Conservation (phyloP, 2,797 vertebrate genomes). For the Tapirus indicus region DNA sequence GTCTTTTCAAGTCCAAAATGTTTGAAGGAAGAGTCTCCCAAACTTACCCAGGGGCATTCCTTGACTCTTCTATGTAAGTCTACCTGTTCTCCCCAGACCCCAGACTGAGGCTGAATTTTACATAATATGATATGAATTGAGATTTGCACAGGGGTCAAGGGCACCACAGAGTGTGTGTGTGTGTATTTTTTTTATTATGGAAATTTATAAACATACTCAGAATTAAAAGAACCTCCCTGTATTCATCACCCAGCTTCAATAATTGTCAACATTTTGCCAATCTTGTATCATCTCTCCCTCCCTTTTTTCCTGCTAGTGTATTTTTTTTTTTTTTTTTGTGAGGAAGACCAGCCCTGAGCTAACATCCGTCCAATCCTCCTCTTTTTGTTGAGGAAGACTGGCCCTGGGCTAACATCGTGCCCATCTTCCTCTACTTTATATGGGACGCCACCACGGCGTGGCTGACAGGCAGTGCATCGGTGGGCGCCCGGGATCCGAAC, state of each 20-base stretch:
- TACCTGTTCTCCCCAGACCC: neutral
- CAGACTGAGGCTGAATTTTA: neutral
- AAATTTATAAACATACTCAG: neutral
- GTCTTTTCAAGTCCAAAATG: conserved; percentile 21
- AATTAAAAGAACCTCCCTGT: neutral
- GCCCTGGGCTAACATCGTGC: too few species aligned
- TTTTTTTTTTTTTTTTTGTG: too few species aligned
- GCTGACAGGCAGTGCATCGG: too few species aligned
- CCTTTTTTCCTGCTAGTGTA: neutral
- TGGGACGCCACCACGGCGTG: too few species aligned
- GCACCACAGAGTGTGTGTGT: neutral
- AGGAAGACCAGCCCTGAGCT: too few species aligned
- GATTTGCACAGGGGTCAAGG: neutral
- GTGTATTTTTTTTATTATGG: neutral
- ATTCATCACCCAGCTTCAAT: neutral
- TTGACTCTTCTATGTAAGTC: neutral
- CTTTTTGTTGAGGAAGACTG: too few species aligned
- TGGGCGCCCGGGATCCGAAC: too few species aligned
- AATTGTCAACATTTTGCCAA: neutral
- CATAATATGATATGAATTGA: neutral
- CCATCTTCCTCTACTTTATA: too few species aligned
- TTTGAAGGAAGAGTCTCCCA: neutral
- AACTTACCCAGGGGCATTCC: neutral
- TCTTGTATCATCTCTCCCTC: neutral
- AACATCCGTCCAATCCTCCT: too few species aligned